A percentile compares a stretch with the other conserved stretches of the same genome.
Conservation (phyloP, 2,888 invertebrate species). For the Xanthia icteritia region DNA sequence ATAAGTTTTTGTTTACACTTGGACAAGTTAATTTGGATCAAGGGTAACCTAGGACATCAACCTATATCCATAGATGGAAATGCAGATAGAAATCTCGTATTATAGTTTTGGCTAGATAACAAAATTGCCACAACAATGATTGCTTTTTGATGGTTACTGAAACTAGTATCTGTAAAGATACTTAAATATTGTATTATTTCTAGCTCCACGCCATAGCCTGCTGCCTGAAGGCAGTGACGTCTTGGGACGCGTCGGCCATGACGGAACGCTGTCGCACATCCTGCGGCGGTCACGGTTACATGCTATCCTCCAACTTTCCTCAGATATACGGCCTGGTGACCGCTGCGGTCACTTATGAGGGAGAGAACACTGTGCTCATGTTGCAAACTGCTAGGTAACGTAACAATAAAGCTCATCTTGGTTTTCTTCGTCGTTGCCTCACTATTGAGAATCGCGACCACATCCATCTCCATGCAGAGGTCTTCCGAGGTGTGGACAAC, state of each 20-base stretch:
- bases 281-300: slow-evolving; percentile 99
- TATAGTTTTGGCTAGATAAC: background rate
- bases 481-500: background rate
- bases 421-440: background rate
- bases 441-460: background rate
- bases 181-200: slow-evolving; percentile 3
- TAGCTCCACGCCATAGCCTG: slow-evolving; percentile 97
- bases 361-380: slow-evolving; percentile 98
- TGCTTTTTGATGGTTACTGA: background rate
- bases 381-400: slow-evolving; percentile 95
- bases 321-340: slow-evolving; percentile 95
- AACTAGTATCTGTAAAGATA: background rate
- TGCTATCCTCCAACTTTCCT: slow-evolving; percentile 96
- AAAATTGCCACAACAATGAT: background rate
- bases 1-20: background rate
- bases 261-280: slow-evolving; percentile 95
- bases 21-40: background rate
- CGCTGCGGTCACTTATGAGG: slow-evolving; percentile 98
- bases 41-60: too few relatives aligned
- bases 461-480: background rate
- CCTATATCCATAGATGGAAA: background rate
- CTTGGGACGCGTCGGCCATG: slow-evolving; percentile 92
- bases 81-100: too few relatives aligned
- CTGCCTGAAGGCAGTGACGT: slow-evolving; percentile 96
- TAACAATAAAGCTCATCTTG: background rate